phyloP scores from a whole-genome alignment of 2,113 vertebrate species.

The Phalacrocorax brasilianus region DNA sequence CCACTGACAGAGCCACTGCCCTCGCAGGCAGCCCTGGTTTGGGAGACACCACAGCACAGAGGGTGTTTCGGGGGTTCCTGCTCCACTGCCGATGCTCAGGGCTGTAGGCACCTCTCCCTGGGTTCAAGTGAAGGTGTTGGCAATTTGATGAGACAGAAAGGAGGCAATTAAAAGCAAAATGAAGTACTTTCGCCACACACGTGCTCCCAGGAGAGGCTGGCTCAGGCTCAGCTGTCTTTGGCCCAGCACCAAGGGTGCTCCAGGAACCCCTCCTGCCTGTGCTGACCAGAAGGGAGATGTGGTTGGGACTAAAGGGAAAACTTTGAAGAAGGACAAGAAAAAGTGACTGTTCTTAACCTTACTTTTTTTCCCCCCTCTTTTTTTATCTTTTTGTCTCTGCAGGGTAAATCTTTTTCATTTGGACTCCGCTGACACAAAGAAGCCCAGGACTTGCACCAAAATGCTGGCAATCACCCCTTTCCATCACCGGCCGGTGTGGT shows the following conservation, averaged over 20 bases:
- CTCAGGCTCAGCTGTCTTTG: not conserved
- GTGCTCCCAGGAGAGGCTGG: not conserved
- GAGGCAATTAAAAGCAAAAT: not conserved
- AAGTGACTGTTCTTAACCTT: not conserved
- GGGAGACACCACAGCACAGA: not conserved
- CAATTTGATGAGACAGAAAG: not conserved
- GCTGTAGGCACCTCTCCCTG: not conserved
- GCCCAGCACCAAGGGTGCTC: not conserved
- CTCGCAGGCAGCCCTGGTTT: rapidly evolving
- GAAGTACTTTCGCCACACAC: rapidly evolving
- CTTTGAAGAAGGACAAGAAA: not conserved
- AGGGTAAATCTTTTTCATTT: not conserved
- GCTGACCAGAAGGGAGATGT: rapidly evolving
- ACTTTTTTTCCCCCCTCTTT: rapidly evolving
- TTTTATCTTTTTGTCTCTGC: not conserved
- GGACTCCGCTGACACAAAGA: not conserved
- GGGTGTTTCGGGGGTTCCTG: not conserved
- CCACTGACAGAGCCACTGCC: rapidly evolving
- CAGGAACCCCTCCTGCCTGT: not conserved
- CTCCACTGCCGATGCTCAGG: rapidly evolving
- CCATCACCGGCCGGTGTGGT: not conserved
- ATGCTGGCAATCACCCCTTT: conserved; percentile 2
- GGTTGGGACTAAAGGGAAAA: not conserved
- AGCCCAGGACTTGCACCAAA: not conserved
- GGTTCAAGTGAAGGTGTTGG: not conserved